Base-by-base conservation (phyloP, 2,888 invertebrate species). In the Agapetus fuscipes region DNA sequence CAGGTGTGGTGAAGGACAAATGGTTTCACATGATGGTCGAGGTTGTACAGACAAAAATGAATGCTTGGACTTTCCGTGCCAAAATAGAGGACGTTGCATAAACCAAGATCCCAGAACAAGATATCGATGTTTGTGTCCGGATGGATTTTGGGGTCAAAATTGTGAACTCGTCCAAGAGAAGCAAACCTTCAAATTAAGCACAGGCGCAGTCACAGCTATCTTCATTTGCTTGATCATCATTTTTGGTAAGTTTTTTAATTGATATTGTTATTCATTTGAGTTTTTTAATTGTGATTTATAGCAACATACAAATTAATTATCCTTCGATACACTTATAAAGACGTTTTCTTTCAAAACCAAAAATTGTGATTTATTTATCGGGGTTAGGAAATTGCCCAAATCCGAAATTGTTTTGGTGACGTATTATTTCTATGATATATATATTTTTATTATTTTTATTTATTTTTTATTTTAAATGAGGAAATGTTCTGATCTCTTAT, bases 131-230 rank as follows among this genome's bases (percentile, higher is more conserved):
- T 80, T 85, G 54, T 94, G 93, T 58, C 86, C 84, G 28, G 87
- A 88, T 54, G 90, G 91, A 50, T 93, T 83, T 68, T 89, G 88
- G 83, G 93, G 93, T 55, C 87, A 88, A 62, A 88, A 89, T 70
- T 94, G 95, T 68, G 90, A 90, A 61, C 79, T 89, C 51, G 83
- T 89, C 49, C 88, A 90, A 60, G 93, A 94, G 61, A 93, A 90
- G 54, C 90, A 90, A 68, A 90, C 90, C 49, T 76, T 96, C 56
- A 91, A 93, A 59, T 79, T 97, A 59, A 91, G 94, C 71, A 90
- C 90, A 82, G 93, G 94, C 52, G 96, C 96, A 47, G 76, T 98
- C 53, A 91, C 95, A 48, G 94, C 95, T 59, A 96, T 98, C 62
- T 78, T 97, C 64, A 89, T 96, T 68, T 96, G 94, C 71, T 80